Base-by-base conservation (phyloP, 2,888 invertebrate genomes). In the Zygaena filipendulae region DNA sequence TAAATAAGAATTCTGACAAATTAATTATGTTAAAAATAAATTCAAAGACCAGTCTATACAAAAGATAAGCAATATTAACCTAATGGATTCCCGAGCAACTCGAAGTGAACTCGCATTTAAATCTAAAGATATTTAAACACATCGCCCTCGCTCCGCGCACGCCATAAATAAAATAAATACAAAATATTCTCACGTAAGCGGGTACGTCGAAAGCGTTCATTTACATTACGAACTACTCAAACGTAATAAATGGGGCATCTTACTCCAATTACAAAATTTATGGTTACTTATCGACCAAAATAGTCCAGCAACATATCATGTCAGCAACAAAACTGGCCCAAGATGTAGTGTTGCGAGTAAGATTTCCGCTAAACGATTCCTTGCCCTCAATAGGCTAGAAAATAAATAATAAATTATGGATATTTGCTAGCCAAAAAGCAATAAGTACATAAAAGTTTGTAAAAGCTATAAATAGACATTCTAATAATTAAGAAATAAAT, bases 141-240 rank as follows among this genome's bases (percentile, higher is more conserved):
- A 72, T 67, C 71, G 61, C 70, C 70, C 68, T 69, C 69, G 69
- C 64, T 49, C 59, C 53, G 53, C 56, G 58, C 63, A 51, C 51
- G 56, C 75, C 75, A 74, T 77, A 77, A 77, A 79, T 77, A 72
- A 77, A 75, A 75, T 72, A 75, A 77, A 77, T 74, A 77, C 69
- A 75, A 74, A 16, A 79, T 79, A 77, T 77, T 77, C 75, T 79
- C 77, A 79, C 77, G 77, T 75, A 75, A 72, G 57, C 69, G 64
- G 63, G 69, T 70, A 74, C 69, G 58, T 62, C 66, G 64, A 64
- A 69, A 62, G 59, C 72, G 66, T 75, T 70, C 69, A 72, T 75
- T 77, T 74, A 75, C 70, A 72, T 74, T 67, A 62, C 67, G 5
- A 16, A 16, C 16, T 16, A 16, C 16, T n/a, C 67, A 64, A 71